Conservation (phyloP, 2,888 invertebrate genomes). For the Calephelis perditalis region DNA sequence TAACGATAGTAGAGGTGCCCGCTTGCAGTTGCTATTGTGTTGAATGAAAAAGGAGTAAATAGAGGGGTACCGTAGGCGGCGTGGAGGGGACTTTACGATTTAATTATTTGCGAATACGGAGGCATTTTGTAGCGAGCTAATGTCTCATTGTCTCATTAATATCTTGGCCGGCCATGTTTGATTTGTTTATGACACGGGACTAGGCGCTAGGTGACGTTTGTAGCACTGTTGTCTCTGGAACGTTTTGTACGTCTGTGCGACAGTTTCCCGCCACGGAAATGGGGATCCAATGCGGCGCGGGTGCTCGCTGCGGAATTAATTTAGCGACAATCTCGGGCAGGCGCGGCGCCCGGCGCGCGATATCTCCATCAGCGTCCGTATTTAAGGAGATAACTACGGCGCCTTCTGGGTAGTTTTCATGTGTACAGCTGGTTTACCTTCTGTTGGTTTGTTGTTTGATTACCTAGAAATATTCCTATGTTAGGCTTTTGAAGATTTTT, state of each 20-base stretch:
- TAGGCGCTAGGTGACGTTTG: conserved; percentile 51
- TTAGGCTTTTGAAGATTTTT: too few relatives aligned
- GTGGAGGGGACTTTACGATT: conserved; percentile 78
- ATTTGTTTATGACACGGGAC: conserved; percentile 73
- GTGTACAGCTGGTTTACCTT: background rate
- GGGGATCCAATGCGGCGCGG: conserved; percentile 34
- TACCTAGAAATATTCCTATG: too few relatives aligned
- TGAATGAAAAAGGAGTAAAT: conserved; percentile 79
- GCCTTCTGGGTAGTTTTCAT: conserved; percentile 4
- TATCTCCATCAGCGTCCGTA: conserved; percentile 28
- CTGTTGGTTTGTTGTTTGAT: too few relatives aligned
- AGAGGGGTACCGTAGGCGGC: conserved; percentile 71
- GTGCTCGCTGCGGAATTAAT: conserved; percentile 38
- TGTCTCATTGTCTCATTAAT: conserved; percentile 79
- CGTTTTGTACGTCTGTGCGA: conserved; percentile 40
- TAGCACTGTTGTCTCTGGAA: conserved; percentile 29
- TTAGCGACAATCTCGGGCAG: conserved; percentile 29
- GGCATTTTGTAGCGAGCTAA: conserved; percentile 78
- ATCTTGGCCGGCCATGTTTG: conserved; percentile 76
- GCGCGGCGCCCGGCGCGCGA: conserved; percentile 15
- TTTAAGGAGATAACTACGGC: conserved; percentile 3
- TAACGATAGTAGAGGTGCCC: conserved; percentile 50
- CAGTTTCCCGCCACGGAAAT: conserved; percentile 35
- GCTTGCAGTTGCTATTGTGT: conserved; percentile 76
- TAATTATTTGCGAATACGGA: conserved; percentile 78